A percentile compares a stretch with the other conserved stretches of the same genome.
Conservation (phyloP, 2,888 invertebrate genomes). For the Ellobium chinense region DNA sequence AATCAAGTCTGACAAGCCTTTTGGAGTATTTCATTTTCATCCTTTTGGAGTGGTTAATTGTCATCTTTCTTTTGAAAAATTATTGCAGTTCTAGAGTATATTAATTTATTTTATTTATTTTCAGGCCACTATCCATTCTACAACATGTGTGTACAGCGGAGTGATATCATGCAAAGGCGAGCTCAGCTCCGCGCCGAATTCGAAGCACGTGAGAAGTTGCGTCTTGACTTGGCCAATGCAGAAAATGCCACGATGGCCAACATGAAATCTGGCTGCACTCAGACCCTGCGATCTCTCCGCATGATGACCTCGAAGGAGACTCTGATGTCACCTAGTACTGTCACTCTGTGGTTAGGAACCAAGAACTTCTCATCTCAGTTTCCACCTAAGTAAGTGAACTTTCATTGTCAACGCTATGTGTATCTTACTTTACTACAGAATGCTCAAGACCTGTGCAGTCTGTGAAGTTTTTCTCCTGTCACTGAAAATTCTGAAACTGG, state of each 20-base stretch:
- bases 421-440: too few relatives aligned
- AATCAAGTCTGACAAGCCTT: too few relatives aligned
- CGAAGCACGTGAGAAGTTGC: constrained; percentile 36
- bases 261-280: constrained; percentile 26
- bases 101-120: neutral
- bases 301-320: constrained; percentile 54
- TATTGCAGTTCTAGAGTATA: too few relatives aligned
- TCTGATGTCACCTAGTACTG: constrained; percentile 65
- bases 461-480: too few relatives aligned
- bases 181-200: constrained; percentile 39
- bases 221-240: constrained; percentile 24
- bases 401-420: too few relatives aligned
- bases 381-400: constrained; percentile 64
- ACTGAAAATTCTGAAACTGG: too few relatives aligned
- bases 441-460: too few relatives aligned
- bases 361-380: constrained; percentile 73
- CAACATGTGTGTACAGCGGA: constrained; percentile 46
- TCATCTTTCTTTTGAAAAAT: neutral
- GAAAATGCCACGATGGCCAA: constrained; percentile 6
- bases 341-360: constrained; percentile 72
- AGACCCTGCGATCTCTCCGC: constrained; percentile 42
- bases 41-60: neutral
- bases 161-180: constrained; percentile 34
- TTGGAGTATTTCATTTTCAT: too few relatives aligned
- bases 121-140: constrained; percentile 46